These are phyloP conservation scores for Biston stratarius DNA, from an alignment of 2,888 invertebrate species.

Conservation along the genomic window DNA sequence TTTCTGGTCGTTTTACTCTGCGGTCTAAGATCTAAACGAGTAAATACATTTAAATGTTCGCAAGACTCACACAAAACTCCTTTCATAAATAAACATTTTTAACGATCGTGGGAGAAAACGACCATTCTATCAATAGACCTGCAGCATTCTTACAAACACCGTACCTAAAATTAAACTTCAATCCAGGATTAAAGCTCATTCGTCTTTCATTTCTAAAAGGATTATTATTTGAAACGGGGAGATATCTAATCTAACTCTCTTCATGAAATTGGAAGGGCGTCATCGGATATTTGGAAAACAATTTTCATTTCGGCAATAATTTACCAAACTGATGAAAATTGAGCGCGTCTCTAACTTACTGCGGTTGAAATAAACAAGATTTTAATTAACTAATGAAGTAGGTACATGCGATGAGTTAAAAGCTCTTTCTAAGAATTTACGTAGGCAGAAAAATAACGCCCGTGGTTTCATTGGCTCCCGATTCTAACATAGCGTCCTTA, in stretches of 20 bases:
- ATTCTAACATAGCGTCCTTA: too few relatives aligned
- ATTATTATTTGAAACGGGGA: constrained; percentile 18
- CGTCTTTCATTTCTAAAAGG: constrained; percentile 24
- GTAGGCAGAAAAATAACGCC: too few relatives aligned
- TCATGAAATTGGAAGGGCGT: constrained; percentile 29
- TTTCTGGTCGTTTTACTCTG: too few relatives aligned
- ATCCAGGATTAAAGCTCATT: constrained; percentile 23
- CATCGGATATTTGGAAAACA: constrained; percentile 38
- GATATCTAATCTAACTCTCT: constrained; percentile 22
- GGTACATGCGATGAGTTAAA: not conserved
- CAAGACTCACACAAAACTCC: constrained; percentile 20
- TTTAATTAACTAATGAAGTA: constrained; percentile 22
- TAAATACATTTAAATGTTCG: too few relatives aligned
- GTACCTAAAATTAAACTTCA: constrained; percentile 26
- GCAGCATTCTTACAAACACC: constrained; percentile 27
- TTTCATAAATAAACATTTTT: constrained; percentile 36
- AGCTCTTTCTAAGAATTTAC: too few relatives aligned
- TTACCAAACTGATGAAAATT: constrained; percentile 26
- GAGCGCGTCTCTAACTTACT: not conserved
- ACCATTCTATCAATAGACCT: constrained; percentile 30
- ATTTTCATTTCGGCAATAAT: constrained; percentile 35
- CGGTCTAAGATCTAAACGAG: too few relatives aligned
- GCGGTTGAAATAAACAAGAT: constrained; percentile 10
- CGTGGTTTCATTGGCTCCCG: too few relatives aligned
- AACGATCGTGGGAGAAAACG: constrained; percentile 25